phyloP scores from a whole-genome alignment of 2,113 vertebrate species.

The Albula goreensis region DNA sequence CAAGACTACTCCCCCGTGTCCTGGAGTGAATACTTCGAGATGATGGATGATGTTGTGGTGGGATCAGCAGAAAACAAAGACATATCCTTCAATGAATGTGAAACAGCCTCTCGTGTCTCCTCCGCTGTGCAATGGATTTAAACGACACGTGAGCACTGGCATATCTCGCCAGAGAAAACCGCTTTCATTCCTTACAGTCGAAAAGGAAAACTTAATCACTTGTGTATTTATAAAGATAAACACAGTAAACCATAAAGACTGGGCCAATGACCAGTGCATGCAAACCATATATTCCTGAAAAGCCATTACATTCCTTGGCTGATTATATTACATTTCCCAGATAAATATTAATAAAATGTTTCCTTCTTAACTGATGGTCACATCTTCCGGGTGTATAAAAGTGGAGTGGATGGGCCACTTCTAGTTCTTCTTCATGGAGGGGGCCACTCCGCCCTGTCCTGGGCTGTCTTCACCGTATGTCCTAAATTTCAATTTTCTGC shows the following conservation, averaged over 20 bases:
- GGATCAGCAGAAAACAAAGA: slow-evolving; percentile 54
- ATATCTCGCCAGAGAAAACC: neutral
- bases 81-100: slow-evolving; percentile 36
- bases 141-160: neutral
- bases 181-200: neutral
- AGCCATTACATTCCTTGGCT: too few relatives aligned
- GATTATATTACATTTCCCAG: too few relatives aligned
- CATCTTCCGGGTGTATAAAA: slow-evolving; percentile 57
- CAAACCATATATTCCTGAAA: too few relatives aligned
- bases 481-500: neutral
- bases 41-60: slow-evolving; percentile 62
- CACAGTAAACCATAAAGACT: too few relatives aligned
- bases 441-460: slow-evolving; percentile 64
- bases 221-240: neutral
- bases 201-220: neutral
- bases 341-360: neutral
- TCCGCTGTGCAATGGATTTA: neutral
- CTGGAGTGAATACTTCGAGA: slow-evolving; percentile 65
- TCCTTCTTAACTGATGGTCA: slow-evolving; percentile 33
- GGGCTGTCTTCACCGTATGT: slow-evolving; percentile 66
- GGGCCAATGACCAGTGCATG: neutral
- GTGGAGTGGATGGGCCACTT: slow-evolving; percentile 55
- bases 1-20: slow-evolving; percentile 63
- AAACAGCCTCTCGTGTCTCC: neutral
- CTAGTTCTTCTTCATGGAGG: slow-evolving; percentile 67